Conservation (phyloP, 37 sponge, comb jelly and placozoan species). For the Hormiphora californensis region DNA sequence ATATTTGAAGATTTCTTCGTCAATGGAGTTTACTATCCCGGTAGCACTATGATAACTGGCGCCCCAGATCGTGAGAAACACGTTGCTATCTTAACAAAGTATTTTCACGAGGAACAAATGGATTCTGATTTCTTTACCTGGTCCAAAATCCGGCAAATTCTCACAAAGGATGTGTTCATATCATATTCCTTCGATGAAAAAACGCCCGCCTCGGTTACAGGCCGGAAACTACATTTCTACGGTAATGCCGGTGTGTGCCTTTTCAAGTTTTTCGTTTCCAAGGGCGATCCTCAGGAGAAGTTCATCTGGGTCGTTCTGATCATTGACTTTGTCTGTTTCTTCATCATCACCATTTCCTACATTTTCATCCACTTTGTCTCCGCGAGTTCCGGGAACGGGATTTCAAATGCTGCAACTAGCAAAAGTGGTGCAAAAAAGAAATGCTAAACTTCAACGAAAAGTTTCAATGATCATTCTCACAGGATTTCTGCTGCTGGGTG, state of each 20-base stretch:
- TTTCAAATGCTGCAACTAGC: neutral
- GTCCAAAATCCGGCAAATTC: neutral
- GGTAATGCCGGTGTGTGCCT: slow-evolving; percentile 16
- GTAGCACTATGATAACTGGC: neutral
- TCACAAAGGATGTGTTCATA: neutral
- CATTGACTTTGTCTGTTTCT: neutral
- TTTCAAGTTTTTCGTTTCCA: slow-evolving; percentile 1
- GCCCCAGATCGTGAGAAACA: neutral
- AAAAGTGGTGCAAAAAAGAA: neutral
- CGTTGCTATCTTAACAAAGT: neutral
- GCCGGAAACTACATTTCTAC: neutral
- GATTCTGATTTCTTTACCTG: neutral
- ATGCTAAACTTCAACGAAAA: slow-evolving; percentile 1
- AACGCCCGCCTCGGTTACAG: too few species aligned
- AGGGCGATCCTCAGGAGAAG: neutral
- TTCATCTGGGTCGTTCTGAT: neutral
- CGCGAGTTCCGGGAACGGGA: neutral
- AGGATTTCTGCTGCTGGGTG: slow-evolving; percentile 9
- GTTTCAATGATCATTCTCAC: neutral
- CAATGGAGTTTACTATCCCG: neutral
- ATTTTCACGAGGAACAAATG: neutral
- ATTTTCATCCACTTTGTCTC: slow-evolving; percentile 12
- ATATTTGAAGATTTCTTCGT: slow-evolving; percentile 26
- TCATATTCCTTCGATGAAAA: neutral
- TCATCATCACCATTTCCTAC: slow-evolving; percentile 8